phyloP scores from a whole-genome alignment of 1,140 invertebrate genomes.

The Drosophila lacteicornis region DNA sequence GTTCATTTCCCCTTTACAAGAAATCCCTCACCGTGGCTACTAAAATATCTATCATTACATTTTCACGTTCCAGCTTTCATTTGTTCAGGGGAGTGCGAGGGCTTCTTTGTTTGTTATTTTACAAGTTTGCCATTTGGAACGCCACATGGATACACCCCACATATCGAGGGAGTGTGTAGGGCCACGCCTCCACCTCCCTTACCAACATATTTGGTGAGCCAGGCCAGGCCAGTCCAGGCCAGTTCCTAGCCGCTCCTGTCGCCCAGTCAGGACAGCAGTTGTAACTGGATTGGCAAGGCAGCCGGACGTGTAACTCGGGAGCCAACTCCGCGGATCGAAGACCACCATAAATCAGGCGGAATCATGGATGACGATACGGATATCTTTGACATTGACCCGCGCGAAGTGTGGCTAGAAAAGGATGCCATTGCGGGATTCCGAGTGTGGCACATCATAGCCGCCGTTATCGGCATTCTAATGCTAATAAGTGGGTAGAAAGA shows the following conservation, averaged over 20 bases:
- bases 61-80: slow-evolving; percentile 32
- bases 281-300: slow-evolving; percentile 54
- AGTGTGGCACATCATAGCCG: slow-evolving; percentile 88
- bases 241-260: slow-evolving; percentile 8
- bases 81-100: slow-evolving; percentile 12
- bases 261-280: slow-evolving; percentile 41
- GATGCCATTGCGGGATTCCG: slow-evolving; percentile 86
- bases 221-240: slow-evolving; percentile 24
- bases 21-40: slow-evolving; percentile 11
- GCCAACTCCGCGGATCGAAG: slow-evolving; percentile 17
- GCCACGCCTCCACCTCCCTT: slow-evolving; percentile 31
- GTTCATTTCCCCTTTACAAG: neutral
- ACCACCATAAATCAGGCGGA: slow-evolving; percentile 26
- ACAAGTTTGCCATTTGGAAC: slow-evolving; percentile 45
- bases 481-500: slow-evolving; percentile 57
- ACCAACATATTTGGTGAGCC: slow-evolving; percentile 31
- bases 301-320: slow-evolving; percentile 49
- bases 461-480: slow-evolving; percentile 86
- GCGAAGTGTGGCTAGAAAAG: slow-evolving; percentile 87
- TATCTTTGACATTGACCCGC: slow-evolving; percentile 59
- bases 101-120: slow-evolving; percentile 54
- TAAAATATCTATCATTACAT: slow-evolving; percentile 56
- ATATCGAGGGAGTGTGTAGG: slow-evolving; percentile 31
- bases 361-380: slow-evolving; percentile 68
- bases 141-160: slow-evolving; percentile 41